Conservation (phyloP, 2,113 vertebrate genomes). For the Lagopus muta region DNA sequence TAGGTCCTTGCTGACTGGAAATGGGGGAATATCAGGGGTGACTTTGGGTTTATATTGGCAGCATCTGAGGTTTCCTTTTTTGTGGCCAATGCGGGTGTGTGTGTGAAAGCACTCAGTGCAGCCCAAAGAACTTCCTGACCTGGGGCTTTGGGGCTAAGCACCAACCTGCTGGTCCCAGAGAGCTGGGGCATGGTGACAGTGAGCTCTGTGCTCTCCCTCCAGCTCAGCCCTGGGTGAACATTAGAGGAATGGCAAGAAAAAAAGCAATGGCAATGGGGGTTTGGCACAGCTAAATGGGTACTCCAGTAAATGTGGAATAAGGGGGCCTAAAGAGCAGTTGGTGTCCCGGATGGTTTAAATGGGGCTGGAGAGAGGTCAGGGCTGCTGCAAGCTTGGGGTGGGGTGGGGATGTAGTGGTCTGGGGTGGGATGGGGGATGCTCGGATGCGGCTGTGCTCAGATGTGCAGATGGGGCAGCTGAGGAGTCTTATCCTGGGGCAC, state of each 20-base stretch:
- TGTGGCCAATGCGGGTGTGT: conserved; percentile 30
- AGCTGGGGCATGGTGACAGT: not conserved
- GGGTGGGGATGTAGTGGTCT: fast-evolving
- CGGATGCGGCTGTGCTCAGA: not conserved
- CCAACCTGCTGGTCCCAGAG: not conserved
- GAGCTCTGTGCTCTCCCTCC: not conserved
- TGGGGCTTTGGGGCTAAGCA: not conserved
- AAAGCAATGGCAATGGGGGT: not conserved
- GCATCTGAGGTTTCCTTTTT: conserved; percentile 30
- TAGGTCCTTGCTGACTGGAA: not conserved
- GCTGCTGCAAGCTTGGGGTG: not conserved
- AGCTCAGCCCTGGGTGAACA: not conserved
- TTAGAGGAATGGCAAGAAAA: not conserved
- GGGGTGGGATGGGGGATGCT: not conserved
- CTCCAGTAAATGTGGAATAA: not conserved
- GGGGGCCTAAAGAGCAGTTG: not conserved
- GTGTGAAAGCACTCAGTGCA: conserved; percentile 2
- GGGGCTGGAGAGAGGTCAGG: not conserved
- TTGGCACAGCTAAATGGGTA: not conserved
- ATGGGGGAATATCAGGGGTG: not conserved
- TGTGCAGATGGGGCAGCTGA: not conserved
- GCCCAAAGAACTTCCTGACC: not conserved
- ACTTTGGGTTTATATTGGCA: not conserved
- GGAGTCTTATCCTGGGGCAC: not conserved
- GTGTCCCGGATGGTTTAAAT: not conserved